These are phyloP conservation scores for Hemiscyllium ocellatum DNA, from an alignment of 2,113 vertebrate genomes.

Conservation along the genomic window DNA sequence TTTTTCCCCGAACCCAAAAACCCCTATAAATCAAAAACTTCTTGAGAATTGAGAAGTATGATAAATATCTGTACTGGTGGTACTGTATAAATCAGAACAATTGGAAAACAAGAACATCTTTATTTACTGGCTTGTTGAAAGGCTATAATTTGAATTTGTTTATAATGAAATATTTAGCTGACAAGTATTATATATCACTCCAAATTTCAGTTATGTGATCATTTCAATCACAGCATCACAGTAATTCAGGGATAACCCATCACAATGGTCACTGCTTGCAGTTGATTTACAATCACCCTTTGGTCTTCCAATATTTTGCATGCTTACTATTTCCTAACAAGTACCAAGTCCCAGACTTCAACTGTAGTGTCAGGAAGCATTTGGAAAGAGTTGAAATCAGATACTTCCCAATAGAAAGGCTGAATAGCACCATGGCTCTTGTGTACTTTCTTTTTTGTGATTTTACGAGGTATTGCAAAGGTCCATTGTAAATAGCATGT, in stretches of 20 bases:
- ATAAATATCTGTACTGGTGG: not conserved
- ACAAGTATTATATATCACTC: not conserved
- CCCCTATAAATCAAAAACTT: not conserved
- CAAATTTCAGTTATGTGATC: not conserved
- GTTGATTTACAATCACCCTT: not conserved
- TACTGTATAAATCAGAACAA: not conserved
- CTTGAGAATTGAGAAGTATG: not conserved
- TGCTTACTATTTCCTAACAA: no score
- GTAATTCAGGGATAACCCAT: not conserved
- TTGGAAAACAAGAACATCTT: constrained; percentile 14
- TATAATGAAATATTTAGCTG: constrained; percentile 31
- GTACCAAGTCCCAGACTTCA: not conserved
- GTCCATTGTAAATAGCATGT: not conserved
- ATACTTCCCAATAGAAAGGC: not conserved
- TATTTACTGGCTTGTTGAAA: constrained; percentile 19
- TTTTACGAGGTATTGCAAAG: not conserved
- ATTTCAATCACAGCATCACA: constrained; percentile 6
- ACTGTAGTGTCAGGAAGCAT: not conserved
- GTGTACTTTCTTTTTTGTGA: not conserved
- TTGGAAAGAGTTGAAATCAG: not conserved
- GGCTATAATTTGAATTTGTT: not conserved
- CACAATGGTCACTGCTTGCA: not conserved
- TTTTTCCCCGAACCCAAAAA: not conserved
- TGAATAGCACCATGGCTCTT: not conserved
- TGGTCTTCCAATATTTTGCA: not conserved